These are phyloP conservation scores for Hydrozoanthus gracilis DNA, from an alignment of 92 coral and sea anemone genomes.

Conservation along the genomic window DNA sequence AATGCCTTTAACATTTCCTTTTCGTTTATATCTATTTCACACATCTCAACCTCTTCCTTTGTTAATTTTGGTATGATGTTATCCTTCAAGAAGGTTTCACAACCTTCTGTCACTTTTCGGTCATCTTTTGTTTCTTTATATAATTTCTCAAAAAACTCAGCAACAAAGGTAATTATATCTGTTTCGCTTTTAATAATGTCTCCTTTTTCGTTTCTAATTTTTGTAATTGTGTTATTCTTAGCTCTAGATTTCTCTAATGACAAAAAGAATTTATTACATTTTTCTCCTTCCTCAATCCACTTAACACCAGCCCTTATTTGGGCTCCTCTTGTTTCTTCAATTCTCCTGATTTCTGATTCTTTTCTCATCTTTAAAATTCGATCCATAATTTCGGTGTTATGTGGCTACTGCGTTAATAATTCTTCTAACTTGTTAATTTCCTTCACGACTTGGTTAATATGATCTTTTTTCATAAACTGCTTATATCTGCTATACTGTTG, in stretches of 20 bases:
- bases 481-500: conserved; percentile 1
- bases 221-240: background rate
- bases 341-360: no score
- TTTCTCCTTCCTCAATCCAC: no score
- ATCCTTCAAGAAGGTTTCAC: conserved; percentile 2
- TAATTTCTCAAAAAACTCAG: background rate
- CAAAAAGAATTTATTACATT: no score
- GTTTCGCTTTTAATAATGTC: conserved; percentile 4
- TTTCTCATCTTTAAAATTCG: background rate
- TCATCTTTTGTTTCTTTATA: conserved; percentile 7
- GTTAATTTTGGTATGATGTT: conserved; percentile 11
- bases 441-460: background rate
- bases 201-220: background rate
- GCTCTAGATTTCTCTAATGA: conserved; percentile 5
- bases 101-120: background rate
- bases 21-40: background rate
- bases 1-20: conserved; percentile 1
- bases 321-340: no score
- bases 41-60: conserved; percentile 1
- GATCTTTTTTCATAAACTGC: background rate
- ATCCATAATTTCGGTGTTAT: background rate
- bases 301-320: no score
- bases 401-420: background rate
- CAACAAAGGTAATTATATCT: conserved; percentile 7
- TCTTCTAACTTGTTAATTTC: background rate